A percentile compares a stretch with the other conserved stretches of the same genome.
phyloP scores from a whole-genome alignment of 2,888 invertebrate genomes.

The Notocelia uddmanniana region DNA sequence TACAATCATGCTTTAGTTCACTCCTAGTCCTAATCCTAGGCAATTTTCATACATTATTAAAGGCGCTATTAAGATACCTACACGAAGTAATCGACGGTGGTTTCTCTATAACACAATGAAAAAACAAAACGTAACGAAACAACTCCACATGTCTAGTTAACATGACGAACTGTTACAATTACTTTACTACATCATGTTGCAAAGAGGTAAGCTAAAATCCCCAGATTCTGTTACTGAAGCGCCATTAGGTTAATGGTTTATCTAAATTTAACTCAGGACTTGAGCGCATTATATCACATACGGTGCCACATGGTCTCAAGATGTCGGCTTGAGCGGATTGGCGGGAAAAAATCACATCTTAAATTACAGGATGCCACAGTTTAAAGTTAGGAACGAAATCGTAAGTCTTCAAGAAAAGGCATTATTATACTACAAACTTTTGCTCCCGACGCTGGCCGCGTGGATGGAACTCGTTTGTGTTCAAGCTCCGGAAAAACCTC shows the following conservation, averaged over 20 bases:
- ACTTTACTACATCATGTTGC: not conserved
- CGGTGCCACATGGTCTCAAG: conserved; percentile 80
- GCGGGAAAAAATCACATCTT: conserved; percentile 79
- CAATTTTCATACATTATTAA: too few species aligned
- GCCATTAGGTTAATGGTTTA: conserved; percentile 73
- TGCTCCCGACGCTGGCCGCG: too few species aligned
- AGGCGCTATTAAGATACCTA: too few species aligned
- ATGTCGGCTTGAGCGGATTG: conserved; percentile 77
- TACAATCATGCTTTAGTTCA: not conserved
- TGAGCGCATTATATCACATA: conserved; percentile 63
- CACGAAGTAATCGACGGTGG: too few species aligned
- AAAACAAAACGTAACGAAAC: too few species aligned
- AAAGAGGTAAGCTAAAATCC: conserved; percentile 14
- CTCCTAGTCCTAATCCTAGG: too few species aligned
- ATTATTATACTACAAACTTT: too few species aligned
- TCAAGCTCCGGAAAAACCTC: too few species aligned
- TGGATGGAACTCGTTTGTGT: too few species aligned
- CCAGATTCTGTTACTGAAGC: conserved; percentile 43
- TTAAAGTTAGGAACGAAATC: conserved; percentile 63
- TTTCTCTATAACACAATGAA: too few species aligned
- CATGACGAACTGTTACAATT: not conserved
- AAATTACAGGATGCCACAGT: conserved; percentile 83
- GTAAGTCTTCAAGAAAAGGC: not conserved
- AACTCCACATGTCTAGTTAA: too few species aligned
- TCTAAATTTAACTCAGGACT: conserved; percentile 76